Evolutionary conservation across 2,113 vertebrate species (phyloP).

Genomic region (Bubo scandiacus): DNA sequence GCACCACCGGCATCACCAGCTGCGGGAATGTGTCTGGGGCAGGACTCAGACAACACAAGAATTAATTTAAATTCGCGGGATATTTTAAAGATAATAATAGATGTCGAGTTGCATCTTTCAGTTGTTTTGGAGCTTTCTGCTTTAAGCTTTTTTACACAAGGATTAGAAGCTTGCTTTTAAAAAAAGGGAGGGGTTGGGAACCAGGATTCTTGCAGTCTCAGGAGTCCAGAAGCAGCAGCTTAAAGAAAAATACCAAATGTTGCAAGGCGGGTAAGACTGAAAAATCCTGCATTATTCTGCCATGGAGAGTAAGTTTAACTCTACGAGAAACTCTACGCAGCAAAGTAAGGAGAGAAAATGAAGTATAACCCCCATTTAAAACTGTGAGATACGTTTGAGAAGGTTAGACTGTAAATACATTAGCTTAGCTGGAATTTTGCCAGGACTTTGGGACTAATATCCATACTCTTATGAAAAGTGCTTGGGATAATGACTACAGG

Average conservation of each 20-base stretch:
- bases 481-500: constrained; percentile 53
- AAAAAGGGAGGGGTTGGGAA: constrained; percentile 12
- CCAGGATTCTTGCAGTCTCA: constrained; percentile 5
- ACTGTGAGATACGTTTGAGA: background rate
- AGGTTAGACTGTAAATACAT: constrained; percentile 47
- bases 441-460: constrained; percentile 61
- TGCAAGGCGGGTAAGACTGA: background rate
- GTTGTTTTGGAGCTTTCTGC: constrained; percentile 47
- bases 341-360: background rate
- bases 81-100: constrained; percentile 44
- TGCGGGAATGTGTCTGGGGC: background rate
- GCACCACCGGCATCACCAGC: background rate
- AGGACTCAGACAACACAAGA: background rate
- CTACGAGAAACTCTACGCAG: background rate
- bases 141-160: constrained; percentile 44
- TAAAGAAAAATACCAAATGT: constrained; percentile 50
- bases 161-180: constrained; percentile 24
- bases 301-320: constrained; percentile 14
- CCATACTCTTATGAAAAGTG: constrained; percentile 55
- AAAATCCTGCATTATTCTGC: constrained; percentile 16
- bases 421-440: constrained; percentile 52
- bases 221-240: constrained; percentile 35
- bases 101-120: constrained; percentile 10
- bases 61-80: background rate
- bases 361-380: constrained; percentile 41